Conservation (phyloP, 2,888 invertebrate genomes). For the Hybos culiciformis region DNA sequence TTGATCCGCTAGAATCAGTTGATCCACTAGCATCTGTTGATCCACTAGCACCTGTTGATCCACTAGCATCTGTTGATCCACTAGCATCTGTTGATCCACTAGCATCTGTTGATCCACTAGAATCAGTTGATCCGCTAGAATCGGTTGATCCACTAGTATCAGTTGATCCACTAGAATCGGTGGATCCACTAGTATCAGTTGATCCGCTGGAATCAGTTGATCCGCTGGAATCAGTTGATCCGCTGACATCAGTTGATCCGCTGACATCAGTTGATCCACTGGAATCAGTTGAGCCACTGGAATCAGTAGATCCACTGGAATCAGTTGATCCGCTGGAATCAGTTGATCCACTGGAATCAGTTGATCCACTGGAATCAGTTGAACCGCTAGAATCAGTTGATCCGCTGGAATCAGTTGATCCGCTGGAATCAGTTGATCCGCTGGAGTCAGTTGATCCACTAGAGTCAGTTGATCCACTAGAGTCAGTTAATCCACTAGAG, state of each 20-base stretch:
- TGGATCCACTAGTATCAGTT: neutral
- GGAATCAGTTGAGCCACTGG: neutral
- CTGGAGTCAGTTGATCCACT: conserved; percentile 12
- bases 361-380: conserved; percentile 7
- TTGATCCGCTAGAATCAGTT: neutral
- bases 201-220: neutral
- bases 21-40: too few relatives aligned
- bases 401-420: conserved; percentile 11
- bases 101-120: conserved; percentile 2
- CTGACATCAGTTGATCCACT: conserved; percentile 6
- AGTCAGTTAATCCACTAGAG: neutral
- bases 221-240: conserved; percentile 6
- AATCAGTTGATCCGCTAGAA: neutral
- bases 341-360: conserved; percentile 17
- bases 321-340: neutral
- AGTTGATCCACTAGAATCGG: neutral
- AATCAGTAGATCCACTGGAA: neutral
- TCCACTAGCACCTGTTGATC: conserved; percentile 9
- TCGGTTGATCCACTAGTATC: neutral
- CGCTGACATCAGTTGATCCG: neutral
- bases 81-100: conserved; percentile 11
- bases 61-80: conserved; percentile 6
- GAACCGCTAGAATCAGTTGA: conserved; percentile 10
- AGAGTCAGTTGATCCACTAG: conserved; percentile 9
- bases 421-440: conserved; percentile 19